Conservation (phyloP, 2,113 vertebrate species). For the Bolborhynchus lineola region DNA sequence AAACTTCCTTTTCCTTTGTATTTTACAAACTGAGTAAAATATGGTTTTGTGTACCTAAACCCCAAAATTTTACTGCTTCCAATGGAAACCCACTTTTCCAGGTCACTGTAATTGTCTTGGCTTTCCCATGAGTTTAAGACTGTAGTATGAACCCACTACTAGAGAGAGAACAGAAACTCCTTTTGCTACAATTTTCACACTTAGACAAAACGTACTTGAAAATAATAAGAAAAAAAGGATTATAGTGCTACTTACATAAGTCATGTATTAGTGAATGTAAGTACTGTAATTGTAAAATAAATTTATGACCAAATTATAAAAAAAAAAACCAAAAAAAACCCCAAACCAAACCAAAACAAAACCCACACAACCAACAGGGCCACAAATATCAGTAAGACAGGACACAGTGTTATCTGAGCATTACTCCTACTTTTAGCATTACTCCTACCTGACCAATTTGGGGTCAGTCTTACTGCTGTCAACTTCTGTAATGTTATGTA, state of each 20-base stretch:
- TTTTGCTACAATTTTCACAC: background rate
- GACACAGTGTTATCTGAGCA: background rate
- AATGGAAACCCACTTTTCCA: background rate
- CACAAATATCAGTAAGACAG: background rate
- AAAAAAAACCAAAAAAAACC: background rate
- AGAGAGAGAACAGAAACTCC: background rate
- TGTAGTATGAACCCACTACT: background rate
- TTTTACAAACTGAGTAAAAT: background rate
- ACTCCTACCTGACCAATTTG: background rate
- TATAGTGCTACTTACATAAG: background rate
- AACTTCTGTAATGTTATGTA: background rate
- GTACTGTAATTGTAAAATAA: background rate
- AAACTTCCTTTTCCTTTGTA: background rate
- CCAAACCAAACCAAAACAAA: background rate
- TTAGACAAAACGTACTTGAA: background rate
- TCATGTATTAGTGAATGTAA: background rate
- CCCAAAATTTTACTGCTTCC: background rate
- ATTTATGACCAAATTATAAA: background rate
- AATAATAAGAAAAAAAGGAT: background rate
- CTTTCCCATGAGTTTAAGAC: background rate
- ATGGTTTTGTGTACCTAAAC: accelerated
- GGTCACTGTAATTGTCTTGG: background rate
- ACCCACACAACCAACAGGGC: background rate
- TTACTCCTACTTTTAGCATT: background rate
- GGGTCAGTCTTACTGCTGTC: background rate